phyloP scores from a whole-genome alignment of 2,888 invertebrate species.

The Diabrotica balteata region DNA sequence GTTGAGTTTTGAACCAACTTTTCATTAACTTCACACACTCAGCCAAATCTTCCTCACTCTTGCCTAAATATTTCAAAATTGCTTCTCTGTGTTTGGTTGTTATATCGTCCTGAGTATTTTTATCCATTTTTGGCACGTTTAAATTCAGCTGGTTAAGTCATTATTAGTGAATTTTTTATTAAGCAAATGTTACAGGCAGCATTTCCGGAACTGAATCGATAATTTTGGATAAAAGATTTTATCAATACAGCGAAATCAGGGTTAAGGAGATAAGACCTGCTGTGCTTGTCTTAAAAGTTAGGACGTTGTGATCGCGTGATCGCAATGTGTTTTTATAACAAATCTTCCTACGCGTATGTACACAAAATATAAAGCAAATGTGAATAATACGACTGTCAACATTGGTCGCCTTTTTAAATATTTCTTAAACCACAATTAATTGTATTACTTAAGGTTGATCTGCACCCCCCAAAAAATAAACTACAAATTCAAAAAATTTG shows the following conservation, averaged over 20 bases:
- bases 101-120: background rate
- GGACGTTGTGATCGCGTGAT: no score
- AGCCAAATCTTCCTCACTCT: slow-evolving; percentile 31
- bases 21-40: slow-evolving; percentile 41
- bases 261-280: no score
- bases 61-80: slow-evolving; percentile 28
- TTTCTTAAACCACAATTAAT: no score
- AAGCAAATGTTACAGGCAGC: background rate
- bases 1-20: slow-evolving; percentile 46
- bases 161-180: background rate
- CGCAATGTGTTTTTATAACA: no score
- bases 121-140: slow-evolving; percentile 9
- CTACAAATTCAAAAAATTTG: no score
- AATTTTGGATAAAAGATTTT: background rate
- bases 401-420: no score
- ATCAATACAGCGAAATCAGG: background rate
- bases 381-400: no score
- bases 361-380: no score
- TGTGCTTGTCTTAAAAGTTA: no score
- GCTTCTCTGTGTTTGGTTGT: slow-evolving; percentile 7
- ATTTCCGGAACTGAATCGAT: background rate
- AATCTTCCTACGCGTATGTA: no score
- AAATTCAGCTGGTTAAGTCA: background rate
- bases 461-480: no score
- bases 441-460: no score